Conservation (phyloP, 2,797 vertebrate genomes). For the Acridotheres tristis region DNA sequence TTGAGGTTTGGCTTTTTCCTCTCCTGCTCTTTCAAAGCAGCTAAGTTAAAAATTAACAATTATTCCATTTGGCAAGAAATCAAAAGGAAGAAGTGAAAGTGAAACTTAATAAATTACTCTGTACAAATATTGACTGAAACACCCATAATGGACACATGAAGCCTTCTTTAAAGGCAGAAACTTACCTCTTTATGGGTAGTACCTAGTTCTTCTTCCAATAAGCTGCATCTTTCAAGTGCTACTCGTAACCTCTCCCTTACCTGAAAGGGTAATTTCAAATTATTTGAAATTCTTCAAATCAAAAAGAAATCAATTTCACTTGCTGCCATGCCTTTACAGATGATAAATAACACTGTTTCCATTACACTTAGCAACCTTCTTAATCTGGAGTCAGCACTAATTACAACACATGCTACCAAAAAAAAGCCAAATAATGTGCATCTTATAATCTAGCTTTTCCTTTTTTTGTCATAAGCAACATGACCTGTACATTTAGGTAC, state of each 20-base stretch:
- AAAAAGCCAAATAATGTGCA: neutral
- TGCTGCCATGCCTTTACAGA: neutral
- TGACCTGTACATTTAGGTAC: neutral
- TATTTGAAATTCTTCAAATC: neutral
- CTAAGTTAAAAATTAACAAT: neutral
- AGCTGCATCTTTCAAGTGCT: slow-evolving; percentile 94
- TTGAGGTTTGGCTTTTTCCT: neutral
- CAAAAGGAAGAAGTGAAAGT: neutral
- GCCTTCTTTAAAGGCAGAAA: neutral
- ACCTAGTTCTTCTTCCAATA: slow-evolving; percentile 91
- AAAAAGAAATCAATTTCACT: neutral
- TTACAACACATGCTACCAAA: neutral
- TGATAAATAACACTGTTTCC: neutral
- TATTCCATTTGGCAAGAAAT: neutral
- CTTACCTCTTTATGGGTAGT: slow-evolving; percentile 93
- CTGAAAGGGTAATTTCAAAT: slow-evolving; percentile 68
- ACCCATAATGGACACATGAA: neutral
- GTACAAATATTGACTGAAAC: neutral
- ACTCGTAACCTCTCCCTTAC: slow-evolving; percentile 93
- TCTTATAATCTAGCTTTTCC: neutral
- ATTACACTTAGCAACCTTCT: neutral
- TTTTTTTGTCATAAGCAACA: neutral
- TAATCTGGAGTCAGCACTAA: neutral
- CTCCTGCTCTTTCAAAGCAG: neutral
- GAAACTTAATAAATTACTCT: neutral